Evolutionary conservation across 2,888 invertebrate genomes (phyloP).

Genomic region (Lysandra coridon): DNA sequence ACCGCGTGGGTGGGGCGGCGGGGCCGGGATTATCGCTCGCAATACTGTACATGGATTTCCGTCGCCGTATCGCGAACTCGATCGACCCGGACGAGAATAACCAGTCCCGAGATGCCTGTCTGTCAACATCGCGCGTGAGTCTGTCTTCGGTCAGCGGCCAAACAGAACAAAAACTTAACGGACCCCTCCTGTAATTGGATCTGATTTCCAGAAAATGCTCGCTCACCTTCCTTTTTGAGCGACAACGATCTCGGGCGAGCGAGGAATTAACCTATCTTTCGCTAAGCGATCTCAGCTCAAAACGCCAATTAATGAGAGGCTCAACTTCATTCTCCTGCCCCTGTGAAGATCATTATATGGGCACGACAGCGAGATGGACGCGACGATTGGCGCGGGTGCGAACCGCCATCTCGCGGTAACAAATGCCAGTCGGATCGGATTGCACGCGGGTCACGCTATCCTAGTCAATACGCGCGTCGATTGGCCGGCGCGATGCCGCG

Average conservation of each 20-base stretch:
- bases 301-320: slow-evolving; percentile 81
- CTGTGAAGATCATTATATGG: slow-evolving; percentile 81
- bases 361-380: slow-evolving; percentile 80
- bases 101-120: slow-evolving; percentile 58
- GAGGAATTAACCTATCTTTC: slow-evolving; percentile 81
- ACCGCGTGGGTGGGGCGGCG: slow-evolving; percentile 75
- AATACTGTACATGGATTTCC: slow-evolving; percentile 54
- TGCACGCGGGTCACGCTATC: slow-evolving; percentile 80
- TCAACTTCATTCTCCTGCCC: slow-evolving; percentile 80
- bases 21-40: slow-evolving; percentile 60
- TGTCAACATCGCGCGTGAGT: slow-evolving; percentile 69
- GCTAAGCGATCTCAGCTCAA: slow-evolving; percentile 79
- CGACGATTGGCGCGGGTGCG: slow-evolving; percentile 74
- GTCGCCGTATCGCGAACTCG: slow-evolving; percentile 47
- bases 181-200: slow-evolving; percentile 78
- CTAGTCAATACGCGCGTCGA: slow-evolving; percentile 69
- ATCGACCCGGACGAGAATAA: slow-evolving; percentile 52
- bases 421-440: slow-evolving; percentile 75
- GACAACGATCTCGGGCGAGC: slow-evolving; percentile 77
- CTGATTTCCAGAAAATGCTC: slow-evolving; percentile 80
- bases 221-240: slow-evolving; percentile 78
- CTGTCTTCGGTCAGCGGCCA: slow-evolving; percentile 58
- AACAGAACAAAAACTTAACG: slow-evolving; percentile 79
- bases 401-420: slow-evolving; percentile 78
- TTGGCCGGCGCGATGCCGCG: slow-evolving; percentile 70